Evolutionary conservation across 2,113 vertebrate species (phyloP), one percentile per base, ranked within the genome.

Genomic region (Tricholaema leucomelas): DNA sequence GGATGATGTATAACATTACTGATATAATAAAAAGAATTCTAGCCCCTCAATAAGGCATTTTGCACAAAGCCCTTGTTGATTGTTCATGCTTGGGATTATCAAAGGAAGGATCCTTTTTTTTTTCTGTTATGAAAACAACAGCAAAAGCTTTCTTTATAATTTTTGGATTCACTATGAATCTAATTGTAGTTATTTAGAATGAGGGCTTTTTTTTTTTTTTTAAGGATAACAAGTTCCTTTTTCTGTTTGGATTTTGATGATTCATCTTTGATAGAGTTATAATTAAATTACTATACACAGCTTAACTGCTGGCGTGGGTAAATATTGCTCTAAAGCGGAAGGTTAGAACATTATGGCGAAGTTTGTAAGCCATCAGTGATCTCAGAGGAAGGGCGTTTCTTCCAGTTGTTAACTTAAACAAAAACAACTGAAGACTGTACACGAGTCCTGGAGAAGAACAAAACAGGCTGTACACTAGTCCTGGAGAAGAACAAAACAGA

Each of bases 301-400:
- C 6, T 56, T 91, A 82, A 55, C 67, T 95, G 40, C 64, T 90
- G 81, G 75, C n/a, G 0, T 25, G 81, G 77, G 77, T 77, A 87
- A 88, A 81, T 30, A 12, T 13, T 76, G 10, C 64, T 92, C 71
- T 93, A 70, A 88, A 81, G 56, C 30, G 52, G 78, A 92, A 93
- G 76, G 84, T 73, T 63, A 91, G 78, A 94, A 88, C 67, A 88
- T 85, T 92, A 96, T 31, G 84, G 36, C 71, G 93, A 87, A 81
- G 71, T 95, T 96, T 90, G 70, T 48, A 93, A 90, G 88, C 66
- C 81, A 92, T 95, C 73, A 63, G 36, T 95, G 94, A 96, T 92
- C 94, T 96, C 86, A 96, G 94, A 94, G 91, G 94, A 96, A 95
- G 93, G 94, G 91, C 3, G 87, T 96, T 95, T 90, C 93, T 95